Percentiles rank a stretch among this genome's conserved stretches.
Conservation (phyloP, 1,140 invertebrate genomes). For the Drosophila sulfurigaster region DNA sequence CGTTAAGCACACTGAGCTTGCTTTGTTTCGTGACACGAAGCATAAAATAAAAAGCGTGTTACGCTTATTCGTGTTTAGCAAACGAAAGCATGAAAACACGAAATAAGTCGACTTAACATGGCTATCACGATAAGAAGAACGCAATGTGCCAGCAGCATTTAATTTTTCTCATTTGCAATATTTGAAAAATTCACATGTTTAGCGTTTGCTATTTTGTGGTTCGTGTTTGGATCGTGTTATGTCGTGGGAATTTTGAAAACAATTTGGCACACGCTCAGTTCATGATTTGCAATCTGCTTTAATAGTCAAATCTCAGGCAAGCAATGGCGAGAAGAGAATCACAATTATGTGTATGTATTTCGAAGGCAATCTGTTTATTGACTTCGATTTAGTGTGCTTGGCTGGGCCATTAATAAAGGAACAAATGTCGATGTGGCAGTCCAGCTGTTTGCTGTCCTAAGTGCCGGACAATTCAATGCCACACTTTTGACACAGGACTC, state of each 20-base stretch:
- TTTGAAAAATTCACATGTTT: not conserved
- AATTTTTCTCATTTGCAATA: not conserved
- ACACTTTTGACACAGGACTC: conserved; percentile 49
- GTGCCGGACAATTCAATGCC: conserved; percentile 61
- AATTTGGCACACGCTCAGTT: conserved; percentile 9
- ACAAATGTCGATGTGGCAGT: conserved; percentile 32
- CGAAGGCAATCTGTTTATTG: conserved; percentile 16
- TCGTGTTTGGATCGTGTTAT: conserved; percentile 8
- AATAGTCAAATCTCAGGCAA: conserved; percentile 4
- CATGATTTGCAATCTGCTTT: conserved; percentile 8
- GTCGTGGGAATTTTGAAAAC: not conserved
- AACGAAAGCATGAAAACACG: not conserved
- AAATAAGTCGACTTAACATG: conserved; percentile 2
- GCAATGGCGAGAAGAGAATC: not conserved
- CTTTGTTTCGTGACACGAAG: no score
- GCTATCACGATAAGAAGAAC: not conserved
- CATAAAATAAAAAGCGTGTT: not conserved
- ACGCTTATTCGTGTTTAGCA: not conserved
- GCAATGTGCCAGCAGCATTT: not conserved
- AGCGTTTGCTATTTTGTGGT: not conserved
- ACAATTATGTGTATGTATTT: not conserved
- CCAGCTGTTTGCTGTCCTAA: conserved; percentile 6
- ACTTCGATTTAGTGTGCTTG: conserved; percentile 21
- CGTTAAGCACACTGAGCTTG: no score
- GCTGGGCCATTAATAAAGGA: conserved; percentile 61